Conservation (phyloP, 2,113 vertebrate species). For the Callorhinus ursinus region DNA sequence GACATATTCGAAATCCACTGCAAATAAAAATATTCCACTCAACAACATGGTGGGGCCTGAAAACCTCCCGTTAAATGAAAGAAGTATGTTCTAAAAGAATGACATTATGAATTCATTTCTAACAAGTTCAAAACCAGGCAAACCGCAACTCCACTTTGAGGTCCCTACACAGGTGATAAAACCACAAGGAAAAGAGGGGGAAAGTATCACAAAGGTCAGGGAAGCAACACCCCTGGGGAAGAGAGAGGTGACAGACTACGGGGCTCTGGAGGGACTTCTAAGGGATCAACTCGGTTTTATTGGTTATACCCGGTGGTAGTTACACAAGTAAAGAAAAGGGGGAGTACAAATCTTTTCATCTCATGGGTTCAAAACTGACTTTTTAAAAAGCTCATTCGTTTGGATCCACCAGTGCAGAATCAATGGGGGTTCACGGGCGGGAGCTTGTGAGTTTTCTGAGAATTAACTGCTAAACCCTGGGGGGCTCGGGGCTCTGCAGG, state of each 20-base stretch:
- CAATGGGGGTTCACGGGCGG: not conserved
- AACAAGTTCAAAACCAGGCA: not conserved
- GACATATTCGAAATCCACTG: not conserved
- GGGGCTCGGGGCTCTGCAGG: accelerated
- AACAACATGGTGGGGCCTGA: not conserved
- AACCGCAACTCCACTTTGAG: not conserved
- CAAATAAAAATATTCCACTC: not conserved
- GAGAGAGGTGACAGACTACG: accelerated
- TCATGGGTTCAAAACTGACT: not conserved
- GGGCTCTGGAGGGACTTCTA: not conserved
- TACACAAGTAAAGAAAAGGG: not conserved
- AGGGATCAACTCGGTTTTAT: not conserved
- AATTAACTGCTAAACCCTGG: not conserved
- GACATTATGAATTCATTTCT: not conserved
- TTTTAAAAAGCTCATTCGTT: not conserved
- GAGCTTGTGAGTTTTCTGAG: not conserved
- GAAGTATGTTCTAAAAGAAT: not conserved
- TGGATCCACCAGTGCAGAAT: not conserved
- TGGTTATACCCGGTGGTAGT: not conserved
- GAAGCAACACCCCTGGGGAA: accelerated
- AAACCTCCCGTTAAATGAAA: not conserved
- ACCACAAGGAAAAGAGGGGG: not conserved
- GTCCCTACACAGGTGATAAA: not conserved
- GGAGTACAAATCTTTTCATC: not conserved
- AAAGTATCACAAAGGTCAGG: not conserved